Evolutionary conservation across 2,888 invertebrate species (phyloP).

Genomic region (Nephrotoma flavescens): DNA sequence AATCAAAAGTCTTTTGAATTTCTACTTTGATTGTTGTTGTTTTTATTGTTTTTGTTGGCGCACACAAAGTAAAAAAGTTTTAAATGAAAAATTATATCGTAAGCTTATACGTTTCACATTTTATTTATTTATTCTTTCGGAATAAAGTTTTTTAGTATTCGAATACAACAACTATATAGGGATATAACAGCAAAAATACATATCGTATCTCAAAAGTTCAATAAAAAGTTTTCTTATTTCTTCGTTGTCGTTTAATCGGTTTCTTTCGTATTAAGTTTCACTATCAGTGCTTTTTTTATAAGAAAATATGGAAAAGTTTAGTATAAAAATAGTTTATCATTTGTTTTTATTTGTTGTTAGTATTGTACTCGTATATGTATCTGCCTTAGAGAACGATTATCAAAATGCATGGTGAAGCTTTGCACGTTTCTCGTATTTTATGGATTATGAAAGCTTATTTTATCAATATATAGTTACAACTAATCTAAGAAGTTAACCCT

Average conservation of each 20-base stretch:
- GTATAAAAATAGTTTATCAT: too few relatives aligned
- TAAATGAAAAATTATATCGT: background rate
- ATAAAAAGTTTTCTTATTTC: background rate
- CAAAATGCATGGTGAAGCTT: background rate
- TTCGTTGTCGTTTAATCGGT: background rate
- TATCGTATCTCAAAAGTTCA: background rate
- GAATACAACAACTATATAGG: background rate
- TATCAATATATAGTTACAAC: too few relatives aligned
- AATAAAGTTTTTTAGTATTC: background rate
- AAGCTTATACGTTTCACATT: background rate
- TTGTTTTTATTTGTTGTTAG: background rate
- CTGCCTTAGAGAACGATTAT: background rate
- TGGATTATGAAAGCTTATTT: too few relatives aligned
- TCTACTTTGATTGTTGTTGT: background rate
- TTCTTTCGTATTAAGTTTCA: background rate
- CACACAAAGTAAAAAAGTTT: background rate
- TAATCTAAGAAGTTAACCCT: too few relatives aligned
- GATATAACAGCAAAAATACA: background rate
- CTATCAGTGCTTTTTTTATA: background rate
- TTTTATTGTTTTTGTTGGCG: background rate
- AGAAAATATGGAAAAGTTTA: background rate
- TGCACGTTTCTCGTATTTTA: too few relatives aligned
- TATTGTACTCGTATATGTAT: background rate
- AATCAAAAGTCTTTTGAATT: background rate
- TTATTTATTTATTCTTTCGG: background rate